Base-by-base conservation (phyloP, 2,888 invertebrate species). In the Tenthredo livida region DNA sequence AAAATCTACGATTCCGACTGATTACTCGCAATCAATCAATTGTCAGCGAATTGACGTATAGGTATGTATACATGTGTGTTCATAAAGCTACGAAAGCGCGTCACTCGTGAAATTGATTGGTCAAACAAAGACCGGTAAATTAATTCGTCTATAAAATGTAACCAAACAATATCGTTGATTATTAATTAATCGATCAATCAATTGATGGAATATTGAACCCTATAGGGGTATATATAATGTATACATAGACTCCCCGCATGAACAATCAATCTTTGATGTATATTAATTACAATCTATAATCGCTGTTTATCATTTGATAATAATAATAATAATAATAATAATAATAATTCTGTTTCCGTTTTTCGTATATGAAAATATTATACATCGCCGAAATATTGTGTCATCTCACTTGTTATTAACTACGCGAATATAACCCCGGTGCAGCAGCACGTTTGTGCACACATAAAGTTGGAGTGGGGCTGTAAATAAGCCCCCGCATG, bases 401-500 rank as follows among this genome's bases (percentile, higher is more conserved):
- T 47, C 12, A 47, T 47, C 3, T 4, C n/a, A 54, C 7, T 54
- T 54, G 7, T n/a, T n/a, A 54, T 54, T 54, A n/a, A 54, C 54
- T n/a, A n/a, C n/a, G n/a, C n/a, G 54, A 61, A 61, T 61, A 25
- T 25, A 25, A 61, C 58, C 50, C 17, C 15, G 15, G 0, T 65
- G 4, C 29, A n/a, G n/a, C n/a, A n/a, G n/a, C n/a, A 65, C 65
- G 29, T 65, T 65, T 33, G 29, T 65, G 15, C 65, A 67, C 6
- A 67, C 12, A 6, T 15, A 33, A 17, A 17, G 67, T 33, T 17
- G 25, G 12, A 7, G 6, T 17, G 0, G 12, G 67, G 67, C 3
- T 10, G 72, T 37, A 73, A 73, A 73, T 73, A 73, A 12, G 40
- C 72, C 72, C 72, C 37, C 72, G 40, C n/a, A 73, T 73, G 43